Conservation (phyloP, 2,888 invertebrate genomes). For the Lasioglossum oenotherae region DNA sequence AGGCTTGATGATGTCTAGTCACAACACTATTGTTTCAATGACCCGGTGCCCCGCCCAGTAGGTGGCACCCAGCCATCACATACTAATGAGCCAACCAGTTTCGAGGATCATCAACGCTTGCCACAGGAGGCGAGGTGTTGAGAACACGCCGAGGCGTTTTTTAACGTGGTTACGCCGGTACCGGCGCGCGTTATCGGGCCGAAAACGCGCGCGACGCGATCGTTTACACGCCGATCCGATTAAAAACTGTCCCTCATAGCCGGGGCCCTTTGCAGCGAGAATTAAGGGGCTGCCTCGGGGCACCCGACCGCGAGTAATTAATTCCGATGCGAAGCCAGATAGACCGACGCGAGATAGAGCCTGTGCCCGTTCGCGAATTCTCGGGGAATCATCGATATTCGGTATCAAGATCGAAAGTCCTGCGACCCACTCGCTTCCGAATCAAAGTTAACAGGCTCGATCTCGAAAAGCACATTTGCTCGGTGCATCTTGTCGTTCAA, state of each 20-base stretch:
- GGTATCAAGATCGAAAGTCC: background rate
- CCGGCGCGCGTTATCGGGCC: conserved; percentile 7
- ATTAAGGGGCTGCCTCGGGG: background rate
- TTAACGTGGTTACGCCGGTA: conserved; percentile 30
- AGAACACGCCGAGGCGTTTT: conserved; percentile 53
- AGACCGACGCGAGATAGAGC: background rate
- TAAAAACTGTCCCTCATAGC: conserved; percentile 2
- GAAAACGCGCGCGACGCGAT: background rate
- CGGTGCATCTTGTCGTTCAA: background rate
- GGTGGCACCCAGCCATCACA: conserved; percentile 75
- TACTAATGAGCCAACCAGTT: conserved; percentile 76
- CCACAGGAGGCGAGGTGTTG: conserved; percentile 69
- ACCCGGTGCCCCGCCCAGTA: conserved; percentile 76
- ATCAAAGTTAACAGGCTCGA: background rate
- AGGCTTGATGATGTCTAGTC: conserved; percentile 76
- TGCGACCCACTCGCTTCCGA: background rate
- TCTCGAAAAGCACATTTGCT: background rate
- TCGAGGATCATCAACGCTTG: conserved; percentile 73
- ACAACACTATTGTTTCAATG: conserved; percentile 79
- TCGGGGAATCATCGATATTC: background rate
- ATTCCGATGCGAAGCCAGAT: background rate
- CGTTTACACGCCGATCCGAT: conserved; percentile 31
- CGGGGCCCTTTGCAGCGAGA: conserved; percentile 5
- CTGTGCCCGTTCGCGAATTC: background rate
- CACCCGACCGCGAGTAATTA: conserved; percentile 8